Conservation (phyloP, 2,113 vertebrate species). For the Aramus guarauna region DNA sequence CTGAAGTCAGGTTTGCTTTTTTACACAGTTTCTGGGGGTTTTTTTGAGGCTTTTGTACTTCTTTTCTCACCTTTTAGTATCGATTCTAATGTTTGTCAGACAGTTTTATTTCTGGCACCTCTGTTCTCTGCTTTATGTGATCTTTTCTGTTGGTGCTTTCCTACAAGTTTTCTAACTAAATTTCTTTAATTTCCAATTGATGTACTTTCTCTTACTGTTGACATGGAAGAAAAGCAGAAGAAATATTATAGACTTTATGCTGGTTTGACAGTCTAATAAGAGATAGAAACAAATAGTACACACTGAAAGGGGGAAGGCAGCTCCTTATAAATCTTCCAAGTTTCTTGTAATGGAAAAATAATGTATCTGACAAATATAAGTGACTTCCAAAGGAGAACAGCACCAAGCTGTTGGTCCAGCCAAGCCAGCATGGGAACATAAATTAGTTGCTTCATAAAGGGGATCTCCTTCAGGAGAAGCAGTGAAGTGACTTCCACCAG, state of each 20-base stretch:
- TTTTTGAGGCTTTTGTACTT: constrained; percentile 19
- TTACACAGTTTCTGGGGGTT: background rate
- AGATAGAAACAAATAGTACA: background rate
- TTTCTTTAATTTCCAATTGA: background rate
- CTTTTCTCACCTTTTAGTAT: background rate
- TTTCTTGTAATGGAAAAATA: background rate
- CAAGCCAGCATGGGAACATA: background rate
- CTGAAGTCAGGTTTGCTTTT: constrained; percentile 17
- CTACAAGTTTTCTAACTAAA: background rate
- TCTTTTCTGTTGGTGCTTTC: background rate
- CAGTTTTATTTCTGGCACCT: background rate
- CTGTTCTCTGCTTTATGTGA: constrained; percentile 24
- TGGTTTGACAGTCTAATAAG: background rate
- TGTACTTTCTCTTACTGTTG: background rate
- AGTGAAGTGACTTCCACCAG: fast-evolving
- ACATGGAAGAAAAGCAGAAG: background rate
- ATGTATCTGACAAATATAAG: fast-evolving
- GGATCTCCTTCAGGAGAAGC: background rate
- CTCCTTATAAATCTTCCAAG: background rate
- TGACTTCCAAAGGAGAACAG: background rate
- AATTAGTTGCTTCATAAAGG: background rate
- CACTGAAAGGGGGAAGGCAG: background rate
- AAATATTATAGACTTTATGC: background rate
- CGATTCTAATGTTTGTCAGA: background rate
- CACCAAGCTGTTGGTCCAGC: background rate